Conservation (phyloP, 2,113 vertebrate genomes). For the Equus quagga region DNA sequence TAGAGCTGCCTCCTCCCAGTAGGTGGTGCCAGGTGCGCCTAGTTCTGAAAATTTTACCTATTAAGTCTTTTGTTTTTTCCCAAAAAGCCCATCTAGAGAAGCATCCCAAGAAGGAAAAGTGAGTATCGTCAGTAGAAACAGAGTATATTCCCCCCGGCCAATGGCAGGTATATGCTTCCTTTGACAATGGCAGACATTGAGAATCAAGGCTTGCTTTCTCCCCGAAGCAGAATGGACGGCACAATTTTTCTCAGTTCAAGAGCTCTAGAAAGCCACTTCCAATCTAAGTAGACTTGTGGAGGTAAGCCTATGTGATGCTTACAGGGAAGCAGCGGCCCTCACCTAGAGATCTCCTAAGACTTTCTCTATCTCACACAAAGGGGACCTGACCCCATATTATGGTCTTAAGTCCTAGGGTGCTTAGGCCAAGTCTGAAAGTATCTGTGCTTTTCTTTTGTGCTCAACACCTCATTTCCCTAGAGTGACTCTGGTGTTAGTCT, state of each 20-base stretch:
- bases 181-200: not conserved
- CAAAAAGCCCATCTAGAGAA: not conserved
- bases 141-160: not conserved
- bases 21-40: not conserved
- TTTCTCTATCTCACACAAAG: not conserved
- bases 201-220: not conserved
- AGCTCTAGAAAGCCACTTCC: not conserved
- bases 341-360: not conserved
- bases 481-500: not conserved
- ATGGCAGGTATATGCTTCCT: not conserved
- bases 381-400: not conserved
- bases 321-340: not conserved
- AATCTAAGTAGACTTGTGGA: not conserved
- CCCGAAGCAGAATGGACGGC: not conserved
- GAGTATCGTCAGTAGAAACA: not conserved
- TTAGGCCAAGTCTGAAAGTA: not conserved
- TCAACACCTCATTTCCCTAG: not conserved
- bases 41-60: not conserved
- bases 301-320: not conserved
- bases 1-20: not conserved
- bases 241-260: not conserved
- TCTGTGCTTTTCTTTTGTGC: not conserved
- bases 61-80: not conserved
- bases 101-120: not conserved
- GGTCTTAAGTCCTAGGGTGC: not conserved